Conservation (phyloP, 2,888 invertebrate genomes). For the Drosophila percnosoma region DNA sequence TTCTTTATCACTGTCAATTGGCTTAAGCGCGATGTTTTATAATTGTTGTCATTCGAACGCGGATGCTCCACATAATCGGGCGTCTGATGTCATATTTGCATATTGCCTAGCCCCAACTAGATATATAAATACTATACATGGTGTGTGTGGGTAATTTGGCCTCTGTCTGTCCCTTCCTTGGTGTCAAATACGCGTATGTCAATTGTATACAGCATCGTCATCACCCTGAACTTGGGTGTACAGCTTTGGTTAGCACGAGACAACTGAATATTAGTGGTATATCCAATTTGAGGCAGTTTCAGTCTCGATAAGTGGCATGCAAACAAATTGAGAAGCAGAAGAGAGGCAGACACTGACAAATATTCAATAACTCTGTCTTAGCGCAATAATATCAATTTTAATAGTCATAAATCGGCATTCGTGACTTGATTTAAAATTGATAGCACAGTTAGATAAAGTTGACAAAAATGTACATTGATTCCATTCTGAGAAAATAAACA, state of each 20-base stretch:
- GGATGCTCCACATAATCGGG: slow-evolving; percentile 11
- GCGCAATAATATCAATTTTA: neutral
- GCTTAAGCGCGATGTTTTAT: slow-evolving; percentile 26
- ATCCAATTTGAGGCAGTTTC: slow-evolving; percentile 32
- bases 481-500: slow-evolving; percentile 9
- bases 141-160: neutral
- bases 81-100: slow-evolving; percentile 9
- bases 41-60: slow-evolving; percentile 12
- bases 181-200: neutral
- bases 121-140: neutral
- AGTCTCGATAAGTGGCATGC: slow-evolving; percentile 7
- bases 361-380: neutral
- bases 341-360: neutral
- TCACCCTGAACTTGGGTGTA: slow-evolving; percentile 40
- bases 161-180: neutral
- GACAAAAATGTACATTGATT: slow-evolving; percentile 1
- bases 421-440: slow-evolving; percentile 6
- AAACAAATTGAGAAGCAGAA: slow-evolving; percentile 14
- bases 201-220: slow-evolving; percentile 13
- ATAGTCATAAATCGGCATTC: neutral
- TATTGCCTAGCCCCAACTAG: slow-evolving; percentile 5
- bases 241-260: slow-evolving; percentile 24
- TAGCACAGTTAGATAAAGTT: neutral
- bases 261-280: slow-evolving; percentile 5
- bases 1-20: slow-evolving; percentile 38